Evolutionary conservation across 2,113 vertebrate genomes (phyloP), one percentile per base, ranked within the genome.

Genomic region (Hystrix brachyura): DNA sequence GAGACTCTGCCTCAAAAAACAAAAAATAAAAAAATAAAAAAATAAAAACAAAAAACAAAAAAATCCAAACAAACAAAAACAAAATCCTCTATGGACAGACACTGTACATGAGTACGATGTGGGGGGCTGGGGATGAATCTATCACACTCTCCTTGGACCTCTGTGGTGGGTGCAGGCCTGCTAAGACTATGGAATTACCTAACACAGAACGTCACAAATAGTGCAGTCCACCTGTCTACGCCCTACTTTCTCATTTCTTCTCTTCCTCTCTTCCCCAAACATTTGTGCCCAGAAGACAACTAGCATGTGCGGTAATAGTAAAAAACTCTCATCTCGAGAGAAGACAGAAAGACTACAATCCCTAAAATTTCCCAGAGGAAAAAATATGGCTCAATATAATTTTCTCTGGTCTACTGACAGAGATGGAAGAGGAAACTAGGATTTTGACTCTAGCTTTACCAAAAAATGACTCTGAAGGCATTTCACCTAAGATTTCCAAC

Each of bases 391-490:
- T 95, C 57, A 53, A n/a, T 1, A 67, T 95, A 53, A 67, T 67
- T 51, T 80, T 93, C 18, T 91, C 23, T 93, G 25, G 62, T 81
- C 53, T 93, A 48, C 51, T 80, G 93, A 59, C 6, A 9, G 10
- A 86, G 46, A 81, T 91, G 43, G 32, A 79, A 90, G 32, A 87
- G 10, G 43, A 96, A 17, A 90, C 23, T 38, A 94, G 46, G 32
- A 93, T 87, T 95, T 62, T 89, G 72, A 10, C 74, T 91, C 62
- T 94, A 91, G 21, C 25, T 93, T 94, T 94, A 25, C 83, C 69
- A 94, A 97, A 91, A 34, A 97, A 91, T 94, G 32, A 91, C 38
- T 95, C 51, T 72, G n/a, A 94, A 94, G 53, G 43, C 12, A 92
- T 25, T 91, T 94, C 51, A 92, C 21, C 60, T 94, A 27, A 89